Percentiles rank a stretch among this genome's conserved stretches.
Conservation (phyloP, 2,113 vertebrate genomes). For the Serinus canaria region DNA sequence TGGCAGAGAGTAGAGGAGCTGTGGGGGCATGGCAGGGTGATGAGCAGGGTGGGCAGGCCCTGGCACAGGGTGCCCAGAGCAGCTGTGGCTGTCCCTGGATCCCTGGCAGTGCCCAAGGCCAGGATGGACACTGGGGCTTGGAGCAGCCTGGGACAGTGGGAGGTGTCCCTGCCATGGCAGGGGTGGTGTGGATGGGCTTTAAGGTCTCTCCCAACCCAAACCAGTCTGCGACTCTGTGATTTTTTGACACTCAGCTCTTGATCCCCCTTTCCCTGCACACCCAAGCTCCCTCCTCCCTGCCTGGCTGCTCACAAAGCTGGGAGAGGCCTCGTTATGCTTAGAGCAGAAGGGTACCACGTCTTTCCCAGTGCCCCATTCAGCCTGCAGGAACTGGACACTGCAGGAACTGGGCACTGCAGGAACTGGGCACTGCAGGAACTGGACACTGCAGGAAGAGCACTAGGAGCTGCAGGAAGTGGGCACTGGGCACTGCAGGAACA, state of each 20-base stretch:
- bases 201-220: not conserved
- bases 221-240: not conserved
- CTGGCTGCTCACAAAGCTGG: not conserved
- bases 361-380: not conserved
- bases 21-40: not conserved
- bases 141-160: not conserved
- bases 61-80: not conserved
- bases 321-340: not conserved
- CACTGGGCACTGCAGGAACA: too few relatives aligned
- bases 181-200: accelerated
- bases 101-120: not conserved
- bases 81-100: not conserved
- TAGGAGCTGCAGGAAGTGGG: not conserved
- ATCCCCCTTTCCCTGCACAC: not conserved
- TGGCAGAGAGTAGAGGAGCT: not conserved
- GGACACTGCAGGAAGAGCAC: too few relatives aligned
- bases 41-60: not conserved
- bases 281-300: not conserved
- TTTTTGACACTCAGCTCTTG: not conserved
- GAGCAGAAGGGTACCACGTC: not conserved
- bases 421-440: too few relatives aligned
- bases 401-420: too few relatives aligned
- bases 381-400: too few relatives aligned
- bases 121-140: accelerated
- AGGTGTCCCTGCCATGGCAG: not conserved